A percentile compares a stretch with the other conserved stretches of the same genome.
These are phyloP conservation scores for Drosophila cracens DNA, from an alignment of 2,888 invertebrate genomes.

Conservation along the genomic window DNA sequence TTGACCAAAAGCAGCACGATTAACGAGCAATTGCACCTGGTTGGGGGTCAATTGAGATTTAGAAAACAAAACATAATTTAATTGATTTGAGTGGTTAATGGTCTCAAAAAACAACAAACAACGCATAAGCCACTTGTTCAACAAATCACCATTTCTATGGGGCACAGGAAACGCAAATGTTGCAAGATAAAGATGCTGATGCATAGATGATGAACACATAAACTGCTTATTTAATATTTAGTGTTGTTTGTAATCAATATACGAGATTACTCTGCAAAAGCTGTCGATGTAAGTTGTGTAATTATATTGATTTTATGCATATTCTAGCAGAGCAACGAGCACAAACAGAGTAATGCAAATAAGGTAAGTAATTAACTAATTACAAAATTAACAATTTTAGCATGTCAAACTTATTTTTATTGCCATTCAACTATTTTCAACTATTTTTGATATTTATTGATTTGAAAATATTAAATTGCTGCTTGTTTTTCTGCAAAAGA, in stretches of 20 bases:
- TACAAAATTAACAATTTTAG: background rate
- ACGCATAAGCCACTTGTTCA: background rate
- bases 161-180: conserved; percentile 16
- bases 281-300: background rate
- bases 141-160: conserved; percentile 26
- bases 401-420: background rate
- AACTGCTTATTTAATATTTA: conserved; percentile 29
- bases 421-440: background rate
- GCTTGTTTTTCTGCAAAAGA: background rate
- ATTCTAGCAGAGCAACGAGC: background rate
- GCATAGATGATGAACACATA: conserved; percentile 20
- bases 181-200: background rate
- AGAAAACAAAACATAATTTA: conserved; percentile 56
- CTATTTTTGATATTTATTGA: background rate
- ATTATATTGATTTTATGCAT: background rate
- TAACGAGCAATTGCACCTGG: conserved; percentile 36
- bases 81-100: conserved; percentile 37
- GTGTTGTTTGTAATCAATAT: conserved; percentile 8
- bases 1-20: conserved; percentile 41
- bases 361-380: background rate
- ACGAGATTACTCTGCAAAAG: conserved; percentile 3
- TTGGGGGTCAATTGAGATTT: conserved; percentile 43
- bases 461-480: background rate
- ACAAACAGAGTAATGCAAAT: background rate
- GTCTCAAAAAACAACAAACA: conserved; percentile 3